Base-by-base conservation (phyloP, 2,797 vertebrate species). In the Epinephelus awoara region DNA sequence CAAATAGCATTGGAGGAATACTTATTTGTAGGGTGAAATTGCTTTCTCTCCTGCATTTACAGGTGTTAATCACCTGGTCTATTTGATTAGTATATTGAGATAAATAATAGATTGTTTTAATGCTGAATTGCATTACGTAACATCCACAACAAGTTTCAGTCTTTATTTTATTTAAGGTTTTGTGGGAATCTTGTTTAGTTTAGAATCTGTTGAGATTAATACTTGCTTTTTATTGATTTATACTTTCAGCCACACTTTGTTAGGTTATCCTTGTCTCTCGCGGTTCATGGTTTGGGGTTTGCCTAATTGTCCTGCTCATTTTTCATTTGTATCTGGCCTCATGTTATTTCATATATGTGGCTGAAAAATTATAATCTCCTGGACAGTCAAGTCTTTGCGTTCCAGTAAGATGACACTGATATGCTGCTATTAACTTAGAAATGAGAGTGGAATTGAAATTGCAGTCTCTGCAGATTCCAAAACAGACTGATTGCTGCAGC, bases 361-460 rank as follows among this genome's bases (percentile, higher is more conserved):
- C 42, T 87, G 52, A 68, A 58, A 78, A 67, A 83, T 89, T 49
- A 58, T 71, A 69, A 82, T 67, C 40, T 73, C 25, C 65, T 79
- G 23, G 63, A 85, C 23, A 73, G 78, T 69, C 19, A 56, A 40
- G 62, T 67, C 52, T 66, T 63, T 77, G 27, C 13, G 11, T 67
- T 81, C 59, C 83, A 75, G 49, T 23, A 49, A 66, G 69, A 89
- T 83, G 89, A 86, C 88, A 88, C 65, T 77, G 80, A 89, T 90
- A 84, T 42, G 79, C 71, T 77, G 77, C 47, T 78, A 85, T 93
- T 91, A 91, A 82, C 71, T 78, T 74, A 68, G 54, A 83, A 85
- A 85, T 76, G 52, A 70, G 73, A 80, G 61, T 61, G 51, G 64
- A 83, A 83, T 74, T 56, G 71, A 86, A 80, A 82, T 89, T 55